phyloP scores from a whole-genome alignment of 2,888 invertebrate genomes.

The Sinelater perroti region DNA sequence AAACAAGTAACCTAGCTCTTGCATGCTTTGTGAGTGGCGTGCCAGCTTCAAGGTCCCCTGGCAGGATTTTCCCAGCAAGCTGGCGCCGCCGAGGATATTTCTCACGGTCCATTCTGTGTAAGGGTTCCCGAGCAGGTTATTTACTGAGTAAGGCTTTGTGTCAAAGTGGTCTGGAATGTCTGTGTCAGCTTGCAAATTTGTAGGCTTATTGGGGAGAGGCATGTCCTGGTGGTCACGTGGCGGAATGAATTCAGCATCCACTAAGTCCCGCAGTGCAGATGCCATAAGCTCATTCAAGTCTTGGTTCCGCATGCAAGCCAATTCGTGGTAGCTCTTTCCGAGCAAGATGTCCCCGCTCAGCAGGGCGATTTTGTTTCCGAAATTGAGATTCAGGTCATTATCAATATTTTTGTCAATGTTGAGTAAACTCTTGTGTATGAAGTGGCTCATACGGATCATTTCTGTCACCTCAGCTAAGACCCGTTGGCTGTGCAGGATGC shows the following conservation, averaged over 20 bases:
- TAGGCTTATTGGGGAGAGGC: slow-evolving; percentile 68
- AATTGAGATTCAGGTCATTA: slow-evolving; percentile 79
- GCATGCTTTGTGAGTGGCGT: slow-evolving; percentile 78
- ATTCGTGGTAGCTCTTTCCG: slow-evolving; percentile 86
- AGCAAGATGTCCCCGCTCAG: slow-evolving; percentile 90
- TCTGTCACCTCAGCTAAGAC: slow-evolving; percentile 94
- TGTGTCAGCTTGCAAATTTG: not conserved
- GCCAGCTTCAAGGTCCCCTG: slow-evolving; percentile 86
- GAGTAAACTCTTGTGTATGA: slow-evolving; percentile 83
- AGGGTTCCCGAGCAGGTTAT: slow-evolving; percentile 67
- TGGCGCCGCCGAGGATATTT: slow-evolving; percentile 81
- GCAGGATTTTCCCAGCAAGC: slow-evolving; percentile 83
- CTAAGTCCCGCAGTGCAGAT: slow-evolving; percentile 85
- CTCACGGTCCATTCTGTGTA: slow-evolving; percentile 82
- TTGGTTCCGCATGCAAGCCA: slow-evolving; percentile 81
- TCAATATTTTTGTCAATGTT: slow-evolving; percentile 74
- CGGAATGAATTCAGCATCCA: slow-evolving; percentile 89
- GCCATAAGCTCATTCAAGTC: slow-evolving; percentile 90
- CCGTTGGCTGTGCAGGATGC: slow-evolving; percentile 85
- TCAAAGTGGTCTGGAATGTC: slow-evolving; percentile 20
- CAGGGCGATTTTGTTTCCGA: slow-evolving; percentile 94
- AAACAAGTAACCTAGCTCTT: slow-evolving; percentile 85
- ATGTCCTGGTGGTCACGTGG: slow-evolving; percentile 86
- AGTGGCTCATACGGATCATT: slow-evolving; percentile 92
- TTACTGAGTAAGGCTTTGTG: slow-evolving; percentile 53